phyloP scores from a whole-genome alignment of 1,140 invertebrate species.

The Caenorhabditis remanei region DNA sequence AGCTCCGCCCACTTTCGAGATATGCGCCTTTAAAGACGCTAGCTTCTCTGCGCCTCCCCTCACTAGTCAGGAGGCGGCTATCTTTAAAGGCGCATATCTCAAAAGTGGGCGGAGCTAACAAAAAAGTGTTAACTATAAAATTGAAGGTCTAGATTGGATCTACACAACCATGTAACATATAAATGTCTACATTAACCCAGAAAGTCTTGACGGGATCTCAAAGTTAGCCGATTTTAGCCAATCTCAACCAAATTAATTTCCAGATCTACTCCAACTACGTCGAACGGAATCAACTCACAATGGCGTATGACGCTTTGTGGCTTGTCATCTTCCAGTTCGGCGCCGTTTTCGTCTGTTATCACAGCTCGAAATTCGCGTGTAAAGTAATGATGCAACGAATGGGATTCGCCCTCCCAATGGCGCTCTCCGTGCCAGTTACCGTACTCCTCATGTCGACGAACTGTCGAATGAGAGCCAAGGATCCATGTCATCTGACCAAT shows the following conservation, averaged over 20 bases:
- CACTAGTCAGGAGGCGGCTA: no score
- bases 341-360: conserved; percentile 74
- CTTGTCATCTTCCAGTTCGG: conserved; percentile 74
- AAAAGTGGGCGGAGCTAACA: no score
- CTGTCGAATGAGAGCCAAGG: conserved; percentile 63
- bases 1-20: no score
- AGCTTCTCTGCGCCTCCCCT: no score
- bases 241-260: not conserved
- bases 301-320: conserved; percentile 76
- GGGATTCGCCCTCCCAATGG: conserved; percentile 74
- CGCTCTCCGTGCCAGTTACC: conserved; percentile 72
- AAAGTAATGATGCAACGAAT: conserved; percentile 77
- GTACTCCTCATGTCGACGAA: conserved; percentile 70
- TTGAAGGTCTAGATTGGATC: no score
- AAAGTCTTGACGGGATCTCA: no score
- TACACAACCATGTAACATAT: no score
- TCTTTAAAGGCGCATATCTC: no score
- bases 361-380: conserved; percentile 77
- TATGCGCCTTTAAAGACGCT: no score
- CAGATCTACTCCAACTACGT: conserved; percentile 74
- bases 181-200: no score
- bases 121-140: no score
- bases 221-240: not conserved
- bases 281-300: conserved; percentile 75
- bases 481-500: conserved; percentile 73